Base-by-base conservation (phyloP, 1,140 invertebrate species). In the Drosophila sulfurigaster region DNA sequence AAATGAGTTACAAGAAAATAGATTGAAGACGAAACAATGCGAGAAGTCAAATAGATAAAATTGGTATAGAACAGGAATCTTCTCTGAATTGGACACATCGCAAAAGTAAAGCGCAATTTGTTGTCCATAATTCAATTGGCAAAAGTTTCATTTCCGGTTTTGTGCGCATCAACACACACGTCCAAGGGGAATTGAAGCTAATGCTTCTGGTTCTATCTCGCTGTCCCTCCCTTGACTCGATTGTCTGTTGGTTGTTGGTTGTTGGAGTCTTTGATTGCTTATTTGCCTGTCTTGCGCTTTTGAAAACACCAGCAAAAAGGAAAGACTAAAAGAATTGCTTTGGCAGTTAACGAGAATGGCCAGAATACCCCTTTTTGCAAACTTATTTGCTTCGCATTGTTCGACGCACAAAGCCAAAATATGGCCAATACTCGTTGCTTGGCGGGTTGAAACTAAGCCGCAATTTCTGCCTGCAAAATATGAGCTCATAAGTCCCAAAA, bases 41-140 rank as follows among this genome's bases (percentile, higher is more conserved):
- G 41, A 43, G 1, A n/a, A 13, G 41, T 43, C n/a, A 13, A 43
- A 43, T 43, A 43, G 41, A 13, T 43, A 43, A n/a, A 43, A 43
- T 3, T 13, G n/a, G 8, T 38, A 38, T 43, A 43, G 3, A 38
- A 38, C 2, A 1, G 35, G 8, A 38, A 38, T 10, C 35, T 38
- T 10, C 35, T 38, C 3, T 43, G 41, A 43, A 43, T 43, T n/a
- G 41, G 41, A 13, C 41, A 43, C 41, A 43, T 13, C 11, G 41
- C 41, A 43, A 77, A 73, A 74, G 48, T 57, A 57, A 62, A 65
- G 68, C 54, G 49, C 67, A 81, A 81, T 75, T 78, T 78, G 62
- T 77, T 81, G 65, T 62, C 59, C 79, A 81, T 81, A 81, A 81
- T 74, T 81, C 74, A 81, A 81, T 81, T 81, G 79, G 45, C 62